Evolutionary conservation across 2,113 vertebrate species (phyloP).

Genomic region (Talpa occidentalis): DNA sequence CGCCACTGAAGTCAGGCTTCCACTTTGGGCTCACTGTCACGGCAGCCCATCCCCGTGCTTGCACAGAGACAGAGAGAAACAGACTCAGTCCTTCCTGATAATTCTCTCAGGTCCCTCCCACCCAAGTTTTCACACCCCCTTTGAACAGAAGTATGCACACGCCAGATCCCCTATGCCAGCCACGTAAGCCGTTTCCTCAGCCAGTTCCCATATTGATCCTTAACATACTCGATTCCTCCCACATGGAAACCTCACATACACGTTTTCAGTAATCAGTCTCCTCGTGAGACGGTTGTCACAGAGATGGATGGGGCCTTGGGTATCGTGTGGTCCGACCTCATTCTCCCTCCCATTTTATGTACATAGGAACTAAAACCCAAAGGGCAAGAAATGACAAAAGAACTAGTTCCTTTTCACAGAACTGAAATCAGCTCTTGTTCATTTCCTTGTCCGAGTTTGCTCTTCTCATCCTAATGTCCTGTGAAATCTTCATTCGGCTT

Average conservation of each 20-base stretch:
- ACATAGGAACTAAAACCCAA: background rate
- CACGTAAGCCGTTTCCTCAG: background rate
- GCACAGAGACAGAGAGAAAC: background rate
- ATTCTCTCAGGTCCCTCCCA: background rate
- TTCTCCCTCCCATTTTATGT: background rate
- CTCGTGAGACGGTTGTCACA: background rate
- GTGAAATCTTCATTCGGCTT: background rate
- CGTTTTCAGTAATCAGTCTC: background rate
- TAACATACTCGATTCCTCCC: background rate
- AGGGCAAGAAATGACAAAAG: background rate
- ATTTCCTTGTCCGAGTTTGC: background rate
- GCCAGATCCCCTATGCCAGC: too few relatives aligned
- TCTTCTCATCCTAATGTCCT: background rate
- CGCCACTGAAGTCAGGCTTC: accelerated
- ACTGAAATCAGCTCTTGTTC: background rate
- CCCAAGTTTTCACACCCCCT: background rate
- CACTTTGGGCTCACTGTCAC: background rate
- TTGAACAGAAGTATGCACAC: background rate
- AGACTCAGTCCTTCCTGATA: background rate
- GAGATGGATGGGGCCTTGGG: background rate
- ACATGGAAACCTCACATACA: too few relatives aligned
- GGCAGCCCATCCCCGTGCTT: background rate
- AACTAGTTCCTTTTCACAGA: background rate
- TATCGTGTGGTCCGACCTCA: background rate
- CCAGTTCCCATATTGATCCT: background rate